phyloP scores from a whole-genome alignment of 1,140 invertebrate genomes.

The Conus ventricosus region DNA sequence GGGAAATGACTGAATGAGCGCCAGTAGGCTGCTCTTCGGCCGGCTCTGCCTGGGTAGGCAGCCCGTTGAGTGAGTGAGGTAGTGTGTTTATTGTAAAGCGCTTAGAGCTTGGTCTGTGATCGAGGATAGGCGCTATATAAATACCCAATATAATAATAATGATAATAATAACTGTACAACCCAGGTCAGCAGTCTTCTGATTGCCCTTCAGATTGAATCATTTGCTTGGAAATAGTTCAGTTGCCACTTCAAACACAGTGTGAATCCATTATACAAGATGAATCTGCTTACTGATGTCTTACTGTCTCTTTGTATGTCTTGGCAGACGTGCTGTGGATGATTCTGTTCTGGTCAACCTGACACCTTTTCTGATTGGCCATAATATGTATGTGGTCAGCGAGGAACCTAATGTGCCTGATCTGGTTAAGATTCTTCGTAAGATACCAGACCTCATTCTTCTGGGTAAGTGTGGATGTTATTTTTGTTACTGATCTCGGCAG shows the following conservation, averaged over 20 bases:
- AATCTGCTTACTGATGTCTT: not conserved
- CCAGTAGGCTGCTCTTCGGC: too few species aligned
- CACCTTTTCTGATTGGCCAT: slow-evolving; percentile 31
- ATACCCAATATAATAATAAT: too few species aligned
- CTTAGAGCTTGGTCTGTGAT: too few species aligned
- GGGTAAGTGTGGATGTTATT: slow-evolving; percentile 37
- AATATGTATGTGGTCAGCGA: slow-evolving; percentile 41
- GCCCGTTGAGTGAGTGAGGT: too few species aligned
- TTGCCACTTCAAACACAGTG: not conserved
- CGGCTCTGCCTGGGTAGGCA: too few species aligned
- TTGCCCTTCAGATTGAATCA: too few species aligned
- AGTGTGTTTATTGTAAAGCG: too few species aligned
- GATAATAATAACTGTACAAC: too few species aligned
- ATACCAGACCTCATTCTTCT: slow-evolving; percentile 44
- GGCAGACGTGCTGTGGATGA: slow-evolving; percentile 39
- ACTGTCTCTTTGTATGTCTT: not conserved
- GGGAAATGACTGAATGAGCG: too few species aligned
- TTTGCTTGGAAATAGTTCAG: not conserved
- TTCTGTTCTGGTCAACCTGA: slow-evolving; percentile 38
- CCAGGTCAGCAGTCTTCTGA: too few species aligned
- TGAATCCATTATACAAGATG: not conserved
- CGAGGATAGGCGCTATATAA: too few species aligned
- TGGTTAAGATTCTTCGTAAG: slow-evolving; percentile 37
- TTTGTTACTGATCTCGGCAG: not conserved
- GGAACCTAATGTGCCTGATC: slow-evolving; percentile 28